Evolutionary conservation across 2,797 vertebrate species (phyloP), one percentile per base, ranked within the genome.

Genomic region (Garrulus glandarius): DNA sequence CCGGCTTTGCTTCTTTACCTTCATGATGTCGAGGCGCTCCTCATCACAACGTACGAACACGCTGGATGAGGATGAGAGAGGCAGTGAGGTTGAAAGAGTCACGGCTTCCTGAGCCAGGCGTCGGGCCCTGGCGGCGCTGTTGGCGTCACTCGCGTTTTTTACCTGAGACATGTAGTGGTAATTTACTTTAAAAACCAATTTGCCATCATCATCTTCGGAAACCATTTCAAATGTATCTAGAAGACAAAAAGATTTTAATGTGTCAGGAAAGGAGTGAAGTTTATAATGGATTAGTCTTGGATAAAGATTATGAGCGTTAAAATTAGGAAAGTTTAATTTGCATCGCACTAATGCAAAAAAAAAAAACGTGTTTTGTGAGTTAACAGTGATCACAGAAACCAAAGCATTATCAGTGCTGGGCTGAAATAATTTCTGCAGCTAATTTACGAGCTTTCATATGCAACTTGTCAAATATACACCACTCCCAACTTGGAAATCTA

Each of bases 111-210:
- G 99, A 8, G 99, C 99, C 21, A 99, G 99, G 41, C 99, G 99
- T 11, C 99, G 98, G 27, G 99, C 99, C 68, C 99, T 97, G 55
- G 99, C 99, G 6, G 99, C 99, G 15, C 99, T 99, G 98, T 99
- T 99, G 17, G 99, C 99, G 4, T 99, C 99, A 10, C 98, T 99
- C 81, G 99, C 99, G 9, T 99, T 99, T 97, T 99, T 99, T 93
- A 99, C 99, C 98, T 99, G 99, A 98, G 99, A 99, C 98, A 99
- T 99, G 99, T 99, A 99, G 98, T 99, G 99, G 98, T 99, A 99
- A 98, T 99, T 99, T 36, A 99, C 98, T 98, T 99, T 99, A 95
- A 99, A 99, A 96, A 99, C 98, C 96, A 99, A 96, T 82, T 99
- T 99, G 30, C 99, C 99, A 0, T 99, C 99, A 43, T 99, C 99